Evolutionary conservation across 2,113 vertebrate species (phyloP), one percentile per base, ranked within the genome.

Genomic region (Python bivittatus): DNA sequence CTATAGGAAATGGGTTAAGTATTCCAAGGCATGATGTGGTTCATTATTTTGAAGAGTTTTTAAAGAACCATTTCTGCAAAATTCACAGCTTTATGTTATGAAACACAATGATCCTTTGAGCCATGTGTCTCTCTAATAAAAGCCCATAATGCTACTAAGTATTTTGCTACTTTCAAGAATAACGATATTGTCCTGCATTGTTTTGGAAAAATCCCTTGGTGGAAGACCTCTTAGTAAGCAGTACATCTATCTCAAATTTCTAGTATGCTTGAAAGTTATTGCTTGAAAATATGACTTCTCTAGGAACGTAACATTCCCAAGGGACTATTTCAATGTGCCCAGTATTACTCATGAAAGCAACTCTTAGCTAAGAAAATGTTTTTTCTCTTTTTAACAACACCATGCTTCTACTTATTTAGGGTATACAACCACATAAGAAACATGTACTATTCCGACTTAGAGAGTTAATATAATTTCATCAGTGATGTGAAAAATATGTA

Each of bases 271-370:
- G 17, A 88, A 83, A 83, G 56, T 60, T 57, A 52, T 58, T 52
- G 38, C 86, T 33, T 57, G 11, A 58, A 57, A 72, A 60, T 29
- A 88, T 88, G n/a, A 54, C 42, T 88, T 5, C 27, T 88, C 27
- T 48, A 58, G 10, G 54, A 83, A 92, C 20, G 60, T 27, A 72
- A 88, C 15, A 13, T 88, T 58, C 91, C 91, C 54, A 33, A 29
- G 53, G 64, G 68, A 88, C 17, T 42, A 25, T 58, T 84, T 12
- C 64, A 79, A 8, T 33, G 20, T 88, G 86, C 48, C 38, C 29
- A 83, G 52, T 83, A 88, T 83, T 58, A 53, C 61, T 88, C 68
- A 92, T 84, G 64, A 88, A 92, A 88, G 56, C 64, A 88, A 56
- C 27, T 84, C 38, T 84, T 88, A 60, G 15, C 17, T 15, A 92